Evolutionary conservation across 2,888 invertebrate genomes (phyloP), one percentile per base, ranked within the genome.

Genomic region (Netelia virgata): DNA sequence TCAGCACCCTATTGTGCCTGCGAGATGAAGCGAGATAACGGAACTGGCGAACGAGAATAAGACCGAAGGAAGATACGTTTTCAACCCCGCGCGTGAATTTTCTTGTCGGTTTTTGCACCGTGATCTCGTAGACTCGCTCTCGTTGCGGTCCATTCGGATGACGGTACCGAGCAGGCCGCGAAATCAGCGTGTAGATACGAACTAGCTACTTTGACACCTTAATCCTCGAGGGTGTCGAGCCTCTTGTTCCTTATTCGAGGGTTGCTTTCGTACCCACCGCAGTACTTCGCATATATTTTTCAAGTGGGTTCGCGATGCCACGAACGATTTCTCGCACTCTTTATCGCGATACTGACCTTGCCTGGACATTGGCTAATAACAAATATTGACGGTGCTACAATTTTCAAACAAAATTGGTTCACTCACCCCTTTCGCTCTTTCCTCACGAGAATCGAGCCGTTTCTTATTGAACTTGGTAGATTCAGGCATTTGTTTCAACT

Each of bases 81-180:
- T 69, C 43, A 36, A 73, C 43, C 70, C 20, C 84, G 80, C 86
- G 87, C 86, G 87, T 87, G 88, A 87, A 90, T 89, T 89, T 47
- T 47, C 88, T 89, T 89, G 91, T 89, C 90, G 89, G 88, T 91
- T 89, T 90, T 90, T 90, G 89, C 88, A 84, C 87, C 87, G 87
- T 90, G 89, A 91, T 90, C 90, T 89, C 88, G 88, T 89, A 88
- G 88, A 89, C 89, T 86, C 85, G 86, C 88, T 87, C 87, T 43
- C 11, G 87, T 86, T 83, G 88, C 86, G 79, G 87, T 86, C 36
- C 18, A 41, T 61, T 16, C 20, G 43, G 23, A 53, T 18, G 66
- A 57, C 43, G 47, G 61, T 20, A 59, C 36, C 28, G 23, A 36
- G 20, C 41, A 47, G n/a, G 59, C 53, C 55, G 20, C 16, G 41